Conservation (phyloP, 2,113 vertebrate genomes). For the Climacteris rufus region DNA sequence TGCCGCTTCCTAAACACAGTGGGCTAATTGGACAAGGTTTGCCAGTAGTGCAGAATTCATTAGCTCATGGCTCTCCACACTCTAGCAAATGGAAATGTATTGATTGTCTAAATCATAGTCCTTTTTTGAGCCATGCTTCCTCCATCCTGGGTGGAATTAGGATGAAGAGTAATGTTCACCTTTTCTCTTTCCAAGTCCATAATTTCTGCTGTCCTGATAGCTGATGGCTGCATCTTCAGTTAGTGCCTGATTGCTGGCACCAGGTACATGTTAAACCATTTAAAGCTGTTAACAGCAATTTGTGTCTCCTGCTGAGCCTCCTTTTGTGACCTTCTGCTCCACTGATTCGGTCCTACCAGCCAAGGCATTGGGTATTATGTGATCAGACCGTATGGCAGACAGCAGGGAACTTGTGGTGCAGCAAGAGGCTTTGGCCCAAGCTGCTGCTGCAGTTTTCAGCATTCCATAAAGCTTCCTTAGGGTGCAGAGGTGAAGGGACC, state of each 20-base stretch:
- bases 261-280: background rate
- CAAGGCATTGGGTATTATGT: background rate
- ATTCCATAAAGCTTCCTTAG: background rate
- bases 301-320: background rate
- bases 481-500: background rate
- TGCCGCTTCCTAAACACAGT: accelerated
- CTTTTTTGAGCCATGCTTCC: background rate
- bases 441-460: background rate
- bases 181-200: background rate
- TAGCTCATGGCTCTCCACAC: background rate
- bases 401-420: background rate
- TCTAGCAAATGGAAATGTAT: background rate
- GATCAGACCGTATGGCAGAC: background rate
- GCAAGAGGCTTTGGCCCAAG: background rate
- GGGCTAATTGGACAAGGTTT: background rate
- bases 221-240: background rate
- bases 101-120: background rate
- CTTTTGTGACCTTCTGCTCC: background rate
- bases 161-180: background rate
- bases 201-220: background rate
- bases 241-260: background rate
- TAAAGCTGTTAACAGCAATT: background rate
- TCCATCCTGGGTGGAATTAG: background rate
- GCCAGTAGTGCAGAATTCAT: background rate
- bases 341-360: background rate